These are phyloP conservation scores for Zophobas morio DNA, from an alignment of 1,140 invertebrate species.

Conservation along the genomic window DNA sequence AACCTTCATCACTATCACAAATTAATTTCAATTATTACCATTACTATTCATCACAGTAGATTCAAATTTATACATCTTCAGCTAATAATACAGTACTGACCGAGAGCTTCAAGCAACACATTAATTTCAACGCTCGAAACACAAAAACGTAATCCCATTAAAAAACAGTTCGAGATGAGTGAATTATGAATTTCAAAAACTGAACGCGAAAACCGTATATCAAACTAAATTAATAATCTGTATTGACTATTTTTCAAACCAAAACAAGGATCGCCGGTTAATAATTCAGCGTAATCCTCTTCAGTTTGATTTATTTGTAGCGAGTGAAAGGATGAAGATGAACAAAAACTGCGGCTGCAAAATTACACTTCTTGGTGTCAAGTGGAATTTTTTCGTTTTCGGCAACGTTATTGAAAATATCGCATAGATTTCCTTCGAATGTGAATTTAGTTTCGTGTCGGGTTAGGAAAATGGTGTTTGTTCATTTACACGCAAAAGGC, in stretches of 20 bases:
- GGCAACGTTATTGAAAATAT: too few relatives aligned
- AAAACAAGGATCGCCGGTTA: not conserved
- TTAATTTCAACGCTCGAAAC: not conserved
- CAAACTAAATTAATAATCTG: not conserved
- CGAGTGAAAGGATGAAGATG: not conserved
- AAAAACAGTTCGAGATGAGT: not conserved
- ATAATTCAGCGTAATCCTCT: not conserved
- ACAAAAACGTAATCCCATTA: too few relatives aligned
- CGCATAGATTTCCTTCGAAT: not conserved
- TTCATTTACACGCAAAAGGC: too few relatives aligned
- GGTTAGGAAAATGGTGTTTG: too few relatives aligned
- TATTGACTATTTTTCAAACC: not conserved
- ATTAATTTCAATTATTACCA: constrained; percentile 37
- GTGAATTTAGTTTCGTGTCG: too few relatives aligned
- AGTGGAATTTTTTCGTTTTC: too few relatives aligned
- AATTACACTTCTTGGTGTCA: too few relatives aligned
- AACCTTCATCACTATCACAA: constrained; percentile 36
- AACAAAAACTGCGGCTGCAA: not conserved
- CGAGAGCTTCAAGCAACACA: constrained; percentile 12
- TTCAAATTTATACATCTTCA: constrained; percentile 28
- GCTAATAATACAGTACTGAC: constrained; percentile 18
- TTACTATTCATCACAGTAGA: constrained; percentile 34
- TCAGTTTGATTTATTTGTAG: not conserved
- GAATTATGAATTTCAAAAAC: not conserved
- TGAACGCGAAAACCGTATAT: not conserved